Evolutionary conservation across 2,113 vertebrate genomes (phyloP).

Genomic region (Gallinago paraguaiae): DNA sequence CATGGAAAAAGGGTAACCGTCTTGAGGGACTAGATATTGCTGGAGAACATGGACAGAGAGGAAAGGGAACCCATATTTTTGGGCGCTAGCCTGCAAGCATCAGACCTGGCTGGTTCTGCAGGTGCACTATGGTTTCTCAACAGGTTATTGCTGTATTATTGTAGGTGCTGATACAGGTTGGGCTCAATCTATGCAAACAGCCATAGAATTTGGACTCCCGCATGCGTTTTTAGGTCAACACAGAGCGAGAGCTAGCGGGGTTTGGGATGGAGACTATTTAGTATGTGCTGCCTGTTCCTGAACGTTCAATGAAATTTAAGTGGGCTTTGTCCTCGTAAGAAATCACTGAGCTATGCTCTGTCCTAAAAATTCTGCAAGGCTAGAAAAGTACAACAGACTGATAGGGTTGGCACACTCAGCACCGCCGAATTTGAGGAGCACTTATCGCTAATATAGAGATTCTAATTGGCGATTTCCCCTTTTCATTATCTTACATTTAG

Average conservation of each 20-base stretch:
- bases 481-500: slow-evolving; percentile 1
- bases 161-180: neutral
- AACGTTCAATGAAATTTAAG: neutral
- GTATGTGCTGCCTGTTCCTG: neutral
- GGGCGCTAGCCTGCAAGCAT: neutral
- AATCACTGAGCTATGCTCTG: neutral
- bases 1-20: neutral
- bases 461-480: neutral
- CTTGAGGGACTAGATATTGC: neutral
- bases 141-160: neutral
- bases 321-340: neutral
- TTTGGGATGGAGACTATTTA: neutral
- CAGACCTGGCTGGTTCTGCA: neutral
- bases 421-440: neutral
- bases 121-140: neutral
- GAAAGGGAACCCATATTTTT: neutral
- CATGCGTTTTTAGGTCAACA: neutral
- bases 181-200: neutral
- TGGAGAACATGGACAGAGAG: neutral
- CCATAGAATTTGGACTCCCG: neutral
- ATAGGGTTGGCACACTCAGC: neutral
- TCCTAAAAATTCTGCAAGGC: neutral
- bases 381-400: neutral
- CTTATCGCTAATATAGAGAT: neutral
- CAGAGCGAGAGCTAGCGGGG: accelerated